Percentiles rank a stretch among this genome's conserved stretches.
Conservation (phyloP, 53 echinoderm and acorn worm species). For the Echinometra lucunter region DNA sequence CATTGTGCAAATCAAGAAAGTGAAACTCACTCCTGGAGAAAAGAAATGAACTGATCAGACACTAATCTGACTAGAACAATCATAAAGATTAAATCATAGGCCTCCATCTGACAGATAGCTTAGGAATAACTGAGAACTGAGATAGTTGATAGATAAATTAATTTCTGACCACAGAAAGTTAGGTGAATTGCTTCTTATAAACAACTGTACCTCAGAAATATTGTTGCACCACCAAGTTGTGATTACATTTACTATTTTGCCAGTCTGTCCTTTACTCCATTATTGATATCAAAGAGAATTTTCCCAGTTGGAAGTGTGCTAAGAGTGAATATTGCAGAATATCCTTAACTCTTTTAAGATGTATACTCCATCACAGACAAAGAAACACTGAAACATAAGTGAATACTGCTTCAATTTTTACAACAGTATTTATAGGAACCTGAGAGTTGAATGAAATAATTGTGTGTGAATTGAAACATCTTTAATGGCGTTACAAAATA, state of each 20-base stretch:
- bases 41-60: neutral
- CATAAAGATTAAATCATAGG: neutral
- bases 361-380: no score
- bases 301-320: neutral
- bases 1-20: neutral
- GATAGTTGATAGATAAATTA: neutral
- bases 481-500: no score
- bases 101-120: neutral
- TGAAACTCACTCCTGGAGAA: neutral
- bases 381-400: no score
- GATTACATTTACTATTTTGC: neutral
- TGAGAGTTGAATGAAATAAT: no score
- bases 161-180: neutral
- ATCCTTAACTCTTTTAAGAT: no score
- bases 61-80: neutral
- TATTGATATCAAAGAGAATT: neutral
- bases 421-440: no score
- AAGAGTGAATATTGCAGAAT: neutral
- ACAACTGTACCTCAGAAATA: neutral
- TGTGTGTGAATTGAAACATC: no score
- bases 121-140: neutral
- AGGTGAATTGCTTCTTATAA: neutral
- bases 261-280: neutral
- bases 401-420: no score
- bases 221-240: neutral